These are phyloP conservation scores for Puma concolor DNA, from an alignment of 2,113 vertebrate genomes.

Conservation along the genomic window DNA sequence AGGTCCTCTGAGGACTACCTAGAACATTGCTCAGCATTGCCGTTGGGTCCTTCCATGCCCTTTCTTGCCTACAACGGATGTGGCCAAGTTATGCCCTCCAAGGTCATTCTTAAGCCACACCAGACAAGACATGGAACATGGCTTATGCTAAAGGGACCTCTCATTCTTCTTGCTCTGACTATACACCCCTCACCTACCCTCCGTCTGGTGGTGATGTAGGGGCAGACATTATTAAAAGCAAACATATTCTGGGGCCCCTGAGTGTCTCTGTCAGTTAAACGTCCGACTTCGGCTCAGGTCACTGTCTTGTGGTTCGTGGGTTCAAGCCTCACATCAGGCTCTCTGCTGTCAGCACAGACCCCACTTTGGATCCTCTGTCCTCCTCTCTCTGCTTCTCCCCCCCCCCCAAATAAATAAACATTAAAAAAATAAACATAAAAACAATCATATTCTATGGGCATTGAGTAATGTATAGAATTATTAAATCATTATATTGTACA, in stretches of 20 bases:
- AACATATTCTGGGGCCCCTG: not conserved
- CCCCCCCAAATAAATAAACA: not conserved
- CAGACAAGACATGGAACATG: not conserved
- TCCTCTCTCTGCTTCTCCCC: not conserved
- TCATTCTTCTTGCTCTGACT: not conserved
- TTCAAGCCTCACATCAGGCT: not conserved
- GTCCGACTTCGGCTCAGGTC: not conserved
- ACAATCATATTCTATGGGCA: not conserved
- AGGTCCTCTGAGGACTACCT: not conserved
- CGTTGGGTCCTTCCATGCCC: too few relatives aligned
- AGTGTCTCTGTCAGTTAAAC: not conserved
- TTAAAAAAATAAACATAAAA: not conserved
- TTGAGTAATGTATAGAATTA: not conserved
- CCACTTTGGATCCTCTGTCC: not conserved
- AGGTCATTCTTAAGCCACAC: not conserved
- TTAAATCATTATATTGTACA: not conserved
- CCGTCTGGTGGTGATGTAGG: not conserved
- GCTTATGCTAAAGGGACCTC: not conserved
- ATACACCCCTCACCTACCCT: not conserved
- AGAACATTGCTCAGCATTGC: not conserved
- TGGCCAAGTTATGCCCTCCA: not conserved
- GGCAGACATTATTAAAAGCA: not conserved
- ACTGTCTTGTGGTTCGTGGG: not conserved
- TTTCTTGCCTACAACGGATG: not conserved
- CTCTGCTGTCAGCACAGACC: not conserved